Percentiles rank a stretch among this genome's conserved stretches.
Evolutionary conservation across 2,113 vertebrate genomes (phyloP).

Genomic region (Circaetus cinerascens): DNA sequence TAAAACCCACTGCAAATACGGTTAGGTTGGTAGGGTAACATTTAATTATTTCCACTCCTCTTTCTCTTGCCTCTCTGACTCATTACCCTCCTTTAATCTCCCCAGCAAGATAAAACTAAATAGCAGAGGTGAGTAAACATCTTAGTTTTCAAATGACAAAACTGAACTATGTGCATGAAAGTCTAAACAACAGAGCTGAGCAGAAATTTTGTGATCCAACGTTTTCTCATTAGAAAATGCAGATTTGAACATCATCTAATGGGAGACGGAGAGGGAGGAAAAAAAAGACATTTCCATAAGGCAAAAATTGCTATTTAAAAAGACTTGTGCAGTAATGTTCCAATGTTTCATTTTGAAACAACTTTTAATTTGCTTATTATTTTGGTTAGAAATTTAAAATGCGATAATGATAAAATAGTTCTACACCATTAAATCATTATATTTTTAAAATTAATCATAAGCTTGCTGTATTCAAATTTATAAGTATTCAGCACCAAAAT

Average conservation of each 20-base stretch:
- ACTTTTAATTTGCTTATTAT: neutral
- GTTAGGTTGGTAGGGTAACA: neutral
- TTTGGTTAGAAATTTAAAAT: neutral
- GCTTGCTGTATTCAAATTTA: neutral
- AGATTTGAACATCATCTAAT: neutral
- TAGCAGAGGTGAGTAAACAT: neutral
- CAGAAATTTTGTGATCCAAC: neutral
- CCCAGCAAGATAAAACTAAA: neutral
- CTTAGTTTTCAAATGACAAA: neutral
- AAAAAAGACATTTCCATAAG: neutral
- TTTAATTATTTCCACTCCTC: neutral
- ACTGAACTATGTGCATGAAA: neutral
- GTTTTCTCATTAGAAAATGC: neutral
- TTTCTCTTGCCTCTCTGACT: neutral
- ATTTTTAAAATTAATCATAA: neutral
- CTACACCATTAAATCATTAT: neutral
- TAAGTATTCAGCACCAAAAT: neutral
- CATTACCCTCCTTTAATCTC: neutral
- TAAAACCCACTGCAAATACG: neutral
- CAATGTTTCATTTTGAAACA: neutral
- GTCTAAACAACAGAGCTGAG: neutral
- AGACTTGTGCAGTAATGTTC: accelerated
- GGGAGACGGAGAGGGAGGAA: neutral
- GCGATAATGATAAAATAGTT: neutral
- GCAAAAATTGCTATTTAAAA: neutral